These are phyloP conservation scores for Ursus arctos DNA, from an alignment of 2,113 vertebrate genomes.

Conservation along the genomic window DNA sequence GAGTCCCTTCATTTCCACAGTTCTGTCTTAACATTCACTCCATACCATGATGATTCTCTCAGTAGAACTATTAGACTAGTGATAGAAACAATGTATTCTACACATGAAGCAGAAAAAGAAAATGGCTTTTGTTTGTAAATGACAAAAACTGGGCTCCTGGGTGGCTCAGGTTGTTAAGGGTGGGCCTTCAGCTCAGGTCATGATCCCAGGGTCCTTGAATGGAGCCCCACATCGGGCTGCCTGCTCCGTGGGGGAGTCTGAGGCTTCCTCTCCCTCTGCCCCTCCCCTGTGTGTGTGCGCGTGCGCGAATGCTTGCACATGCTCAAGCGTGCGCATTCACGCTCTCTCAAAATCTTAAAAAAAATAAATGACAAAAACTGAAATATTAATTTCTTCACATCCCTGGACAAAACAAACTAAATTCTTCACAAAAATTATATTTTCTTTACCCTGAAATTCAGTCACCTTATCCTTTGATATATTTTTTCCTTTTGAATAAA, in stretches of 20 bases:
- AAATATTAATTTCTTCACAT: neutral
- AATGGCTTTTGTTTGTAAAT: conserved; percentile 7
- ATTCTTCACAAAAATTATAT: neutral
- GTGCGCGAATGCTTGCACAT: too few relatives aligned
- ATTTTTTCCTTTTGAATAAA: conserved; percentile 31
- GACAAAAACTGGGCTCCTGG: neutral
- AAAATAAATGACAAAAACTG: neutral
- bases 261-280: too few relatives aligned
- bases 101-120: neutral
- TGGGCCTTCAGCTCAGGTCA: too few relatives aligned
- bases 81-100: neutral
- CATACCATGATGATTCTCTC: neutral
- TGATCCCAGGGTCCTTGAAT: too few relatives aligned
- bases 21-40: neutral
- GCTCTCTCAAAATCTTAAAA: neutral
- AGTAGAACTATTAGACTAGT: neutral
- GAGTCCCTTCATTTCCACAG: neutral
- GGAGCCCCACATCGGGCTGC: too few relatives aligned
- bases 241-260: too few relatives aligned
- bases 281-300: too few relatives aligned
- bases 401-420: neutral
- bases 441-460: neutral
- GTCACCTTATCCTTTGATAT: neutral
- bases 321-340: too few relatives aligned
- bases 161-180: too few relatives aligned